Evolutionary conservation across 2,888 invertebrate species (phyloP), one percentile per base, ranked within the genome.

Genomic region (Noctua janthe): DNA sequence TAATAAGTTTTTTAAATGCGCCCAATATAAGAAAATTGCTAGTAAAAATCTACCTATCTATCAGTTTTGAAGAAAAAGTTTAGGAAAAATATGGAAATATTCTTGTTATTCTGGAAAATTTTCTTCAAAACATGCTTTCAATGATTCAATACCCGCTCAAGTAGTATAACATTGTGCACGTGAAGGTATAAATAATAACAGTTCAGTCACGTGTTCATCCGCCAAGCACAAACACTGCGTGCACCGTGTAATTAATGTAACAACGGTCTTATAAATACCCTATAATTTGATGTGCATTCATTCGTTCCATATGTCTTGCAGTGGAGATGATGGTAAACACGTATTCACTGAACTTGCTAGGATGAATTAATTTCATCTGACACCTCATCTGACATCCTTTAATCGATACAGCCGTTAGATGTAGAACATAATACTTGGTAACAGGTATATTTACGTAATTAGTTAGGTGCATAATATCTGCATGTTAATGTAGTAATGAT

Each of bases 161-260:
- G 3, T 62, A n/a, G 10, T 51, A n/a, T 11, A 62, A 23, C 1
- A 54, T 69, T 35, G 56, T 20, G 51, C 35, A 76, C 49, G 67
- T 85, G 64, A 56, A 43, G 15, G 7, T 51, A 84, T 43, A 70
- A 67, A 70, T 72, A 74, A 66, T 43, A 13, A 13, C 39, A 29
- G 7, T 15, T 17, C 15, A 54, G 82, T 88, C 85, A 86, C 85
- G 88, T 86, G 81, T 74, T 29, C 20, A 62, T 74, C 49, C 29
- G 43, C 2, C 43, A 64, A 59, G 66, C 82, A 71, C 35, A 67
- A 77, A 85, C 77, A 70, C 56, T 78, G 75, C 88, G 71, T 81
- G 88, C 43, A 67, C 13, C 59, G 64, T 43, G 82, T 78, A 81
- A 86, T 86, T 86, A 86, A 81, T 74, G 51, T 75, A 56, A 85